A percentile compares a stretch with the other conserved stretches of the same genome.
These are phyloP conservation scores for Triplophysa bombifrons DNA, from an alignment of 2,797 vertebrate species.

Conservation along the genomic window DNA sequence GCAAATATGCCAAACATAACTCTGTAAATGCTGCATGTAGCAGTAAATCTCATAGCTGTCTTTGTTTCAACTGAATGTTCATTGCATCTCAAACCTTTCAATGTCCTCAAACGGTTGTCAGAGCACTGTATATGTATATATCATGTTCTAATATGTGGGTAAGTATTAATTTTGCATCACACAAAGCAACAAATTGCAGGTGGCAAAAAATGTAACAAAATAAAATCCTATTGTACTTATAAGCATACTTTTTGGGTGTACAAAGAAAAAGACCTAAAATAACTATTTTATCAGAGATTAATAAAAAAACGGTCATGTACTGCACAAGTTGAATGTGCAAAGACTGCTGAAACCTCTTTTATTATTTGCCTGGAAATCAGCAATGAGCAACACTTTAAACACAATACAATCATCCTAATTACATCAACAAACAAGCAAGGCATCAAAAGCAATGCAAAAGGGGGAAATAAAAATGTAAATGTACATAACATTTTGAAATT, in stretches of 20 bases:
- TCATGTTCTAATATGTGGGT: no score
- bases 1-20: background rate
- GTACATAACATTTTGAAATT: constrained; percentile 63
- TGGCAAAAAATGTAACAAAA: background rate
- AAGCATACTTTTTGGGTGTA: background rate
- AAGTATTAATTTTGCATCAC: background rate
- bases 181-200: background rate
- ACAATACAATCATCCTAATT: constrained; percentile 65
- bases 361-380: constrained; percentile 69
- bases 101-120: background rate
- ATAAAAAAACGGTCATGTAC: background rate
- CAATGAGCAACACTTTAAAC: constrained; percentile 66
- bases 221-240: background rate
- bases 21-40: no score
- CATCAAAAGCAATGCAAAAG: constrained; percentile 56
- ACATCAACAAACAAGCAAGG: constrained; percentile 61
- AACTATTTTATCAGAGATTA: background rate
- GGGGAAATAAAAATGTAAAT: constrained; percentile 59
- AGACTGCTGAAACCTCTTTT: constrained; percentile 55
- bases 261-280: background rate
- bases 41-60: no score
- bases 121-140: no score
- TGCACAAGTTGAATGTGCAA: background rate
- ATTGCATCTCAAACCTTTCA: no score
- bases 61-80: no score